A percentile compares a stretch with the other conserved stretches of the same genome.
These are phyloP conservation scores for Paguma larvata DNA, from an alignment of 2,797 vertebrate species.

Conservation along the genomic window DNA sequence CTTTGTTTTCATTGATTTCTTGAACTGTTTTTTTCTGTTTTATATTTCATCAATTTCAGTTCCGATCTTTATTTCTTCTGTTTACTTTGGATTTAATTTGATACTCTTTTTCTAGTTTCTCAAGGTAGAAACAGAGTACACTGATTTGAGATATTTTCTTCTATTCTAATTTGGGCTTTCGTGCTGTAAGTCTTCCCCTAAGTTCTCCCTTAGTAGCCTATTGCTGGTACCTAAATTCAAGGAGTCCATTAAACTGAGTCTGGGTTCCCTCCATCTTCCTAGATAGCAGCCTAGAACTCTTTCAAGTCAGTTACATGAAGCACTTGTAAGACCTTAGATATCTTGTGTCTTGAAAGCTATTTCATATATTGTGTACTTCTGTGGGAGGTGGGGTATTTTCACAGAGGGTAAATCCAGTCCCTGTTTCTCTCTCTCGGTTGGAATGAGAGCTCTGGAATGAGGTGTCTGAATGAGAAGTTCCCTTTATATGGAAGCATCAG, in stretches of 20 bases:
- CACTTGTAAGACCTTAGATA: background rate
- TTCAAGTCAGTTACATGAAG: background rate
- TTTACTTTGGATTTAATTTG: background rate
- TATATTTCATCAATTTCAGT: background rate
- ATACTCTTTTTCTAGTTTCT: background rate
- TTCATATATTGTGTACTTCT: background rate
- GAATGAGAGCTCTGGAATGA: background rate
- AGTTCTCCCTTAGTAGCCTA: background rate
- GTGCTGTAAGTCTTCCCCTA: background rate
- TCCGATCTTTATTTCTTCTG: slow-evolving; percentile 1
- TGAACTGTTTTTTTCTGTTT: background rate
- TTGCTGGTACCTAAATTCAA: background rate
- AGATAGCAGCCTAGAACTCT: background rate
- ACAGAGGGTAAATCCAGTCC: background rate
- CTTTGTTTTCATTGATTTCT: background rate
- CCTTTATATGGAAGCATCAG: background rate
- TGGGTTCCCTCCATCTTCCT: background rate
- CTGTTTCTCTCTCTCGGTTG: background rate
- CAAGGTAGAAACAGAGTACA: background rate
- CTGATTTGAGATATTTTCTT: background rate
- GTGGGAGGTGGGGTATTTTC: background rate
- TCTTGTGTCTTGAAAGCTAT: background rate
- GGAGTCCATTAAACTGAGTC: background rate
- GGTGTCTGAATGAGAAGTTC: background rate
- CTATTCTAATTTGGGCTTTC: background rate